A percentile compares a stretch with the other conserved stretches of the same genome.
Conservation (phyloP, 2,113 vertebrate species). For the Calyptomena viridis region DNA sequence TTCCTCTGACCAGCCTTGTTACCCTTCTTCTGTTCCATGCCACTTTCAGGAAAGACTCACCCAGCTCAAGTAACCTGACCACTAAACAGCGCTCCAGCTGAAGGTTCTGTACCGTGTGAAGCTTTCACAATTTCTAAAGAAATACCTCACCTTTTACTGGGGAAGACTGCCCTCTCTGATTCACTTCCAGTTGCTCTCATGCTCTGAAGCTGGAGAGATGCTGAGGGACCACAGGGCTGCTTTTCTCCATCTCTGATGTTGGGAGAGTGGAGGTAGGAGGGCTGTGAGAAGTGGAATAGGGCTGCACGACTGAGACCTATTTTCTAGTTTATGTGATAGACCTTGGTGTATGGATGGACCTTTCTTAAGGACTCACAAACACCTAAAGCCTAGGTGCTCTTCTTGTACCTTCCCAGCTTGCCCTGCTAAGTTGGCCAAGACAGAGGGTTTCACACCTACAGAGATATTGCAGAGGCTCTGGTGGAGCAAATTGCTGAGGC, state of each 20-base stretch:
- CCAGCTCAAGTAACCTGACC: not conserved
- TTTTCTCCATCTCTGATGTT: not conserved
- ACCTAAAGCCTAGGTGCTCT: not conserved
- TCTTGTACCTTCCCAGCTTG: not conserved
- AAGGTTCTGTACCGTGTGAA: not conserved
- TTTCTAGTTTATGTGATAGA: not conserved
- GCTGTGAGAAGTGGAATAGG: not conserved
- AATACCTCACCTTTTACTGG: not conserved
- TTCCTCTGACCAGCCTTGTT: not conserved
- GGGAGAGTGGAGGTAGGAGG: not conserved
- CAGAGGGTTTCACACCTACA: not conserved
- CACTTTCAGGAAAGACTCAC: not conserved
- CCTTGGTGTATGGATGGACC: rapidly evolving
- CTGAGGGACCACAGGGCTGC: not conserved
- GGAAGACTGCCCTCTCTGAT: not conserved
- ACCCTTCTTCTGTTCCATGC: not conserved
- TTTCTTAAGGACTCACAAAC: not conserved
- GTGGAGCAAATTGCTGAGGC: not conserved
- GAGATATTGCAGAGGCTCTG: not conserved
- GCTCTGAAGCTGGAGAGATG: not conserved
- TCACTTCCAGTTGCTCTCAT: not conserved
- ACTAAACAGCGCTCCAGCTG: not conserved
- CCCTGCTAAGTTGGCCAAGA: not conserved
- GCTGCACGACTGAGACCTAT: rapidly evolving
- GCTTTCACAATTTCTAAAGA: not conserved